Evolutionary conservation across 53 echinoderm and acorn worm genomes (phyloP), one percentile per base, ranked within the genome.

Genomic region (Zoroaster sp.): DNA sequence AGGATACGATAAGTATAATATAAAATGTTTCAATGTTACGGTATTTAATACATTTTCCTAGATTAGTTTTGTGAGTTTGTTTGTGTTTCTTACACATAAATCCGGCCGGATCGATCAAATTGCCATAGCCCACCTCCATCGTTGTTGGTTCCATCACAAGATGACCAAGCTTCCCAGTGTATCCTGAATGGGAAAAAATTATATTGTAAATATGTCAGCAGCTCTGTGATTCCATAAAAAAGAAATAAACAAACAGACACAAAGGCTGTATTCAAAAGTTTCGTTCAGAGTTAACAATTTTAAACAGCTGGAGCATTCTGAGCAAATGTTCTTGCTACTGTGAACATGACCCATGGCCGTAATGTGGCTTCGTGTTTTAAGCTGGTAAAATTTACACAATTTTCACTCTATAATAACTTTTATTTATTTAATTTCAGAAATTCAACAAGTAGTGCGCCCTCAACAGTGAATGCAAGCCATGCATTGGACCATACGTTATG

Each of bases 131-230:
- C 63, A 37, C 35, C 65, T 43, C 17, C 1, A 18, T 1, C 0
- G 35, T 28, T 4, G 79, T 35, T 2, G 18, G 14, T 0, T 34
- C 66, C 8, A 53, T 10, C 72, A 68, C n/a, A 1, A 79, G 59
- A 13, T 85, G 85, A 1, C 85, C 85, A 18, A 85, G 85, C 34
- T 85, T 85, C 1, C 85, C 85, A 0, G 85, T 85, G 35, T 85
- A 85, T 21, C 85, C 85, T 85, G 51, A 4, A 35, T 46, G 36
- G 41, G 31, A 17, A 38, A 8, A 5, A 32, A 40, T 38, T 11
- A 39, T 18, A 71, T 15, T n/a, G 5, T 65, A 28, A 38, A 28
- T 17, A 36, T 35, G 36, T 36, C 2, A 3, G 4, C n/a, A n/a
- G n/a, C n/a, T n/a, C n/a, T n/a, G n/a, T n/a, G n/a, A n/a, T n/a